Percentiles rank a stretch among this genome's conserved stretches.
Evolutionary conservation across 2,113 vertebrate genomes (phyloP).

Genomic region (Macrotis lagotis): DNA sequence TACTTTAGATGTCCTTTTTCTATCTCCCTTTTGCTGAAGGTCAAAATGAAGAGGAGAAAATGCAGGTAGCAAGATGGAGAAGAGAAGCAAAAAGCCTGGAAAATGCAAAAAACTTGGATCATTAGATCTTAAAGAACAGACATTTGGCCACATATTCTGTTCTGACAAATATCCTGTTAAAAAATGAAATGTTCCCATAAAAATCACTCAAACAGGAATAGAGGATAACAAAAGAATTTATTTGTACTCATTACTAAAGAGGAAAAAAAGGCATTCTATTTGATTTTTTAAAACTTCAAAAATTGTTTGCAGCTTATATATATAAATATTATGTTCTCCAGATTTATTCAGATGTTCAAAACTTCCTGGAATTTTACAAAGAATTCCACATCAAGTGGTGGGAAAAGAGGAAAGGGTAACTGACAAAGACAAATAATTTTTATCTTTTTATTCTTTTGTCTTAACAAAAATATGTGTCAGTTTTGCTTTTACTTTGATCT

Average conservation of each 20-base stretch:
- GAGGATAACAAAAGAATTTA: neutral
- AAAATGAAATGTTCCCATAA: slow-evolving; percentile 31
- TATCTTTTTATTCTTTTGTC: neutral
- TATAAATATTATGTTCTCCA: neutral
- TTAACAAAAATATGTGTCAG: neutral
- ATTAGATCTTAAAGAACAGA: neutral
- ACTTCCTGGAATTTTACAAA: neutral
- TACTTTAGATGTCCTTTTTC: neutral
- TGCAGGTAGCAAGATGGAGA: neutral
- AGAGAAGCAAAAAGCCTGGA: neutral
- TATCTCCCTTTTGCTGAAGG: neutral
- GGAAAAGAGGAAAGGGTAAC: neutral
- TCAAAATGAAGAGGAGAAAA: neutral
- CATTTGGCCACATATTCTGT: neutral
- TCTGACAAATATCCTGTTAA: slow-evolving; percentile 26
- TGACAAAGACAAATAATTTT: neutral
- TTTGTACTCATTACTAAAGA: neutral
- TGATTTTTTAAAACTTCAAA: neutral
- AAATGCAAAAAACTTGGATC: neutral
- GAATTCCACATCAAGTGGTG: neutral
- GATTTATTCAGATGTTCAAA: neutral
- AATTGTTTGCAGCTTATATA: neutral
- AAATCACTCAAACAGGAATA: slow-evolving; percentile 7
- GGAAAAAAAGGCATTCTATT: neutral
- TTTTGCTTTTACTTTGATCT: slow-evolving; percentile 12